These are phyloP conservation scores for Pseudorhombus dupliciocellatus DNA, from an alignment of 2,113 vertebrate species.

Conservation along the genomic window DNA sequence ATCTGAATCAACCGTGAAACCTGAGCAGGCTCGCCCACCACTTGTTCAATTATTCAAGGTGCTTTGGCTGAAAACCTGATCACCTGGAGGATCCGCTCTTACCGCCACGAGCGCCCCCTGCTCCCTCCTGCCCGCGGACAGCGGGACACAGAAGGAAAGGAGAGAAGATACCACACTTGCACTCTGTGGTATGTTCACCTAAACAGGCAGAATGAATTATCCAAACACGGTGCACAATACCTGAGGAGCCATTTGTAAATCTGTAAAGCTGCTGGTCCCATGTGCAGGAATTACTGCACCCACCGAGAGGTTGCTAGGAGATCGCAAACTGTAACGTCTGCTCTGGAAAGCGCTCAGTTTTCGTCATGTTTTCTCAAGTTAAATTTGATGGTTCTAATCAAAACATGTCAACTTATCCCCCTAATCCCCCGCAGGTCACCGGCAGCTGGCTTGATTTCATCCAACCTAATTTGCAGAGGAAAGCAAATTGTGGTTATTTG, in stretches of 20 bases:
- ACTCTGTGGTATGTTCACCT: conserved; percentile 62
- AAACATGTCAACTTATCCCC: conserved; percentile 37
- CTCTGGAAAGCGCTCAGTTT: not conserved
- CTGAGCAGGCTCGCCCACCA: conserved; percentile 72
- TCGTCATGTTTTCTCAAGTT: conserved; percentile 9
- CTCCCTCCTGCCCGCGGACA: not conserved
- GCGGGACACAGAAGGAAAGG: conserved; percentile 53
- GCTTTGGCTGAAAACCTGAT: conserved; percentile 79
- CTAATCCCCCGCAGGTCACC: conserved; percentile 41
- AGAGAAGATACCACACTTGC: conserved; percentile 48
- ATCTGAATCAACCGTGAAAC: conserved; percentile 75
- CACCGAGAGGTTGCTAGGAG: not conserved
- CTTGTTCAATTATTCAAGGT: conserved; percentile 80
- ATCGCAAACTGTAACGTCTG: conserved; percentile 3
- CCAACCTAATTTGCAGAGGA: conserved; percentile 71
- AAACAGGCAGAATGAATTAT: conserved; percentile 71
- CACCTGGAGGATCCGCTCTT: conserved; percentile 70
- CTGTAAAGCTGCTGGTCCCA: conserved; percentile 8
- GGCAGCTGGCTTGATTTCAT: conserved; percentile 72
- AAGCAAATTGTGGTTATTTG: conserved; percentile 77
- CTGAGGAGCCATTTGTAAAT: conserved; percentile 33
- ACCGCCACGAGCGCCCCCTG: conserved; percentile 34
- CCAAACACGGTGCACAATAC: conserved; percentile 51
- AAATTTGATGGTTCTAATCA: conserved; percentile 25
- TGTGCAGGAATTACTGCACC: conserved; percentile 20